Conservation (phyloP, 2,888 invertebrate species). For the Caenorhabditis macrosperma region DNA sequence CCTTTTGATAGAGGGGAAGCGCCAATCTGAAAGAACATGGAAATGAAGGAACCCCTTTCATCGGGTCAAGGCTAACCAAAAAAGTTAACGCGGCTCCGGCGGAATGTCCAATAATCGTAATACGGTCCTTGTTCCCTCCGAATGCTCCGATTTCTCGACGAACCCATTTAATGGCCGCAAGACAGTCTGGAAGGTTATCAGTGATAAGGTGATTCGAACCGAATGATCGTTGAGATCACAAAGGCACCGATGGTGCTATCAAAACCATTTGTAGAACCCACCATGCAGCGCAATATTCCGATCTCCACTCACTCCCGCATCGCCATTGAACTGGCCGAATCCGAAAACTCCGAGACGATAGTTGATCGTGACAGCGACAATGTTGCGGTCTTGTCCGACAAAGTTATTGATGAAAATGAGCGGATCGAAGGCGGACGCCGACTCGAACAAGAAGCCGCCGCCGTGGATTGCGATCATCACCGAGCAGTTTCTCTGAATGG, state of each 20-base stretch:
- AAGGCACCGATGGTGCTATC: no score
- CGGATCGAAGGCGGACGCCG: constrained; percentile 44
- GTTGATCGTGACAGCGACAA: constrained; percentile 52
- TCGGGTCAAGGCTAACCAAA: no score
- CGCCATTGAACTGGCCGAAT: constrained; percentile 46
- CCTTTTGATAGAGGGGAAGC: constrained; percentile 30
- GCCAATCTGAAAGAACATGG: background rate
- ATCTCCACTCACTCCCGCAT: constrained; percentile 11
- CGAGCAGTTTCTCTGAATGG: constrained; percentile 61
- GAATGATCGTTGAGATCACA: no score
- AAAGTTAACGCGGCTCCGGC: constrained; percentile 46
- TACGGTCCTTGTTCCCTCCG: constrained; percentile 45
- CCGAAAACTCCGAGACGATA: constrained; percentile 59
- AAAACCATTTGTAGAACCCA: no score
- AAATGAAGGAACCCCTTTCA: background rate
- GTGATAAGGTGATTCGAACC: no score
- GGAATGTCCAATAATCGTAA: constrained; percentile 61
- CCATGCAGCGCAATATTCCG: constrained; percentile 50
- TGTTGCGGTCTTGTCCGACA: constrained; percentile 57
- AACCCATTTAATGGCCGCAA: constrained; percentile 42
- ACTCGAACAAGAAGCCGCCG: constrained; percentile 43
- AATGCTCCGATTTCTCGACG: constrained; percentile 49
- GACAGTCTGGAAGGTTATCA: no score
- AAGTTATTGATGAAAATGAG: constrained; percentile 63
- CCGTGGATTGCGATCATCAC: constrained; percentile 61